These are phyloP conservation scores for Drosophila subsilvestris DNA, from an alignment of 2,888 invertebrate species.

Conservation along the genomic window DNA sequence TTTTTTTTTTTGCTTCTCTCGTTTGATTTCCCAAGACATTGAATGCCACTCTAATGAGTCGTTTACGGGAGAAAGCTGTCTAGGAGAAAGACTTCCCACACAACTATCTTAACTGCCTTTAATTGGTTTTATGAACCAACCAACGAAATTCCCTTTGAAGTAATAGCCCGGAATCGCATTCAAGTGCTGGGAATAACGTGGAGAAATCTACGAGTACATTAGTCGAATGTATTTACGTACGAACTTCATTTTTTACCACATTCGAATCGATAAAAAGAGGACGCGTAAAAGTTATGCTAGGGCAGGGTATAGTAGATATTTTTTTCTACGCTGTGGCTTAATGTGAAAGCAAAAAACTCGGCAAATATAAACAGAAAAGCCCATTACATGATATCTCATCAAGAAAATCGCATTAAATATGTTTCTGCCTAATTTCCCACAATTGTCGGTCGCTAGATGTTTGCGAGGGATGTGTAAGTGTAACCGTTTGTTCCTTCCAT, in stretches of 20 bases:
- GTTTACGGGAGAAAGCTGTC: constrained; percentile 37
- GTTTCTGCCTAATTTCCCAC: constrained; percentile 78
- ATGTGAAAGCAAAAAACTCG: constrained; percentile 27
- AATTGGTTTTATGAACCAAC: not conserved
- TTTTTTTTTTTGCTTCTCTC: constrained; percentile 8
- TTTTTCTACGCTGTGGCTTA: not conserved
- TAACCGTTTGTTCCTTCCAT: constrained; percentile 40
- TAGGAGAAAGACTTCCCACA: constrained; percentile 49
- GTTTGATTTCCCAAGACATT: constrained; percentile 44
- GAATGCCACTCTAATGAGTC: constrained; percentile 44
- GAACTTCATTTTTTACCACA: not conserved
- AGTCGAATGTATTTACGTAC: not conserved
- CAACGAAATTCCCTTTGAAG: constrained; percentile 1
- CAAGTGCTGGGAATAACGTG: not conserved
- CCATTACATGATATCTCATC: constrained; percentile 75
- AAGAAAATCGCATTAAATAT: constrained; percentile 79
- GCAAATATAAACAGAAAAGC: constrained; percentile 59
- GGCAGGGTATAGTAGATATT: too few species aligned
- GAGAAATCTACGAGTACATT: not conserved
- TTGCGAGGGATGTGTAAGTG: too few species aligned
- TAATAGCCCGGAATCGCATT: not conserved
- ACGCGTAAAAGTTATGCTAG: not conserved
- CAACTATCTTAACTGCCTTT: not conserved
- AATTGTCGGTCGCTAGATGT: constrained; percentile 28
- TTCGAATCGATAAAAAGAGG: not conserved